Evolutionary conservation across 2,113 vertebrate genomes (phyloP).

Genomic region (Bungarus multicinctus): DNA sequence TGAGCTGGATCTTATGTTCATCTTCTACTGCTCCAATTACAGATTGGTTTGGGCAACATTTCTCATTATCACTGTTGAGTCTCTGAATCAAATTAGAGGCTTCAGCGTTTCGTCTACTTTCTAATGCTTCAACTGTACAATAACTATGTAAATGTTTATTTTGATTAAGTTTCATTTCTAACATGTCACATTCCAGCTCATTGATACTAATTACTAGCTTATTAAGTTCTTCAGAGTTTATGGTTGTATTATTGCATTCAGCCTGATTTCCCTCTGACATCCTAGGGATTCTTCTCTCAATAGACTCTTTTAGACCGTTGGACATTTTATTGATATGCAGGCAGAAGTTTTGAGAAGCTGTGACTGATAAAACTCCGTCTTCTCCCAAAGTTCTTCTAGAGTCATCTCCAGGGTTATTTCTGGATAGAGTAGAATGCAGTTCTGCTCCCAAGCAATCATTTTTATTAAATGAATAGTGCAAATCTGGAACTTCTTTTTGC

Average conservation of each 20-base stretch:
- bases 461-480: constrained; percentile 14
- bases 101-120: constrained; percentile 39
- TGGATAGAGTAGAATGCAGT: constrained; percentile 12
- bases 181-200: constrained; percentile 52
- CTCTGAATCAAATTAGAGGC: constrained; percentile 19
- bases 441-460: constrained; percentile 17
- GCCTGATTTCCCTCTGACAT: not conserved
- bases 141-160: constrained; percentile 33
- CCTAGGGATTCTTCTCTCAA: constrained; percentile 8
- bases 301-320: constrained; percentile 24
- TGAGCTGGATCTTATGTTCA: constrained; percentile 14
- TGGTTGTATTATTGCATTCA: constrained; percentile 28
- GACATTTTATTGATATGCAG: constrained; percentile 1
- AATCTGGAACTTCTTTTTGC: constrained; percentile 30
- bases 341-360: constrained; percentile 46
- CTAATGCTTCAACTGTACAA: not conserved
- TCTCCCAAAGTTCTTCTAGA: not conserved
- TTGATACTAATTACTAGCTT: constrained; percentile 42
- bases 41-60: constrained; percentile 26
- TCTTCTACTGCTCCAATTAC: not conserved
- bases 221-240: constrained; percentile 50
- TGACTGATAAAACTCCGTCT: constrained; percentile 17
- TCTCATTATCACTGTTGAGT: constrained; percentile 32
- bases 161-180: constrained; percentile 62
- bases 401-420: not conserved